These are phyloP conservation scores for Orycteropus afer DNA, from an alignment of 2,113 vertebrate genomes.

Conservation along the genomic window DNA sequence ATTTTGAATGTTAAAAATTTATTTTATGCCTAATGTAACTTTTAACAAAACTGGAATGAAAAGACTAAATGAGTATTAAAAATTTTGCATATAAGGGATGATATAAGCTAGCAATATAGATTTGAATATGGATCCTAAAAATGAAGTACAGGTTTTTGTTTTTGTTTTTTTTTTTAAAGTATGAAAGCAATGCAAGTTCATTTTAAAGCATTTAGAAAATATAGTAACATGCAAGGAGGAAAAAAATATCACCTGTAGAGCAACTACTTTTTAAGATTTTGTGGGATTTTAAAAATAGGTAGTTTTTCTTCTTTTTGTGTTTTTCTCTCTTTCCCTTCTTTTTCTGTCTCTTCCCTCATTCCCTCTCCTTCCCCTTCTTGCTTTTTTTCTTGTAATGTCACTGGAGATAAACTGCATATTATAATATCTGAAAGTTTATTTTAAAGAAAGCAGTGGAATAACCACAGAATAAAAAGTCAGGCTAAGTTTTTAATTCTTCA, in stretches of 20 bases:
- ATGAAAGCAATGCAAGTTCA: neutral
- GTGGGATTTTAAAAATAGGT: neutral
- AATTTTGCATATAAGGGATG: neutral
- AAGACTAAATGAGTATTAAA: slow-evolving; percentile 48
- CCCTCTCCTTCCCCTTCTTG: neutral
- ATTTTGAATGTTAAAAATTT: slow-evolving; percentile 40
- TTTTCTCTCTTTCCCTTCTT: neutral
- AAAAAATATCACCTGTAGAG: neutral
- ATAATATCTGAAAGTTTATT: neutral
- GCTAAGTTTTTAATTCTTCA: slow-evolving; percentile 17
- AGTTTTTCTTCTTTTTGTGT: neutral
- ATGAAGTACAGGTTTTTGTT: neutral
- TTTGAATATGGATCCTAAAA: slow-evolving; percentile 43
- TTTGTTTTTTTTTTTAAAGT: slow-evolving; percentile 54
- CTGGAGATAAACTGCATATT: neutral
- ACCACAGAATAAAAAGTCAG: neutral
- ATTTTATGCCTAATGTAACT: slow-evolving; percentile 33
- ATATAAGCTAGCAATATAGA: neutral
- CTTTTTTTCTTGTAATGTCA: neutral
- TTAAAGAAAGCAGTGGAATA: neutral
- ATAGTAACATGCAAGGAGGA: neutral
- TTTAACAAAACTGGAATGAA: slow-evolving; percentile 40
- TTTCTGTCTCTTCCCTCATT: neutral
- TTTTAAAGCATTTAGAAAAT: neutral
- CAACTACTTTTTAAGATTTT: neutral